phyloP scores from a whole-genome alignment of 1,140 invertebrate genomes.

The Limonius californicus region DNA sequence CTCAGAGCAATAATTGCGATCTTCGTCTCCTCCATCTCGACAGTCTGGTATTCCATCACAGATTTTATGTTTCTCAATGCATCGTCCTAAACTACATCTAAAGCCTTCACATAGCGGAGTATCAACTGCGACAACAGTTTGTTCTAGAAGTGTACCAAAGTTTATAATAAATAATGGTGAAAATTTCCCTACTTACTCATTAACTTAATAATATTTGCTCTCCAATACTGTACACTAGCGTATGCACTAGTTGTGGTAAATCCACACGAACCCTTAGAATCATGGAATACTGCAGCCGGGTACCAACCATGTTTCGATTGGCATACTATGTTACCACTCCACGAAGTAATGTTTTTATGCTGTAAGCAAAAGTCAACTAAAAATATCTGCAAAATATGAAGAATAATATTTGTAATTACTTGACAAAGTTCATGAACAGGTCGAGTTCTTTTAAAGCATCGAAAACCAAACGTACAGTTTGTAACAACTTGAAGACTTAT shows the following conservation, averaged over 20 bases:
- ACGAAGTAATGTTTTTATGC: slow-evolving; percentile 35
- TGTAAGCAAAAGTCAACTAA: too few species aligned
- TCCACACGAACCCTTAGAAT: slow-evolving; percentile 51
- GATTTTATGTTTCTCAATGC: slow-evolving; percentile 57
- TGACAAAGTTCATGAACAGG: neutral
- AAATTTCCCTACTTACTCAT: slow-evolving; percentile 24
- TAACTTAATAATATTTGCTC: slow-evolving; percentile 26
- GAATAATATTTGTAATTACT: slow-evolving; percentile 1
- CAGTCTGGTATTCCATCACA: slow-evolving; percentile 73
- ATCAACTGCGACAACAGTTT: neutral
- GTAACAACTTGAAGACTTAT: slow-evolving; percentile 44
- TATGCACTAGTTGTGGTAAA: slow-evolving; percentile 40
- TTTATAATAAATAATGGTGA: neutral
- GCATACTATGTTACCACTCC: slow-evolving; percentile 60
- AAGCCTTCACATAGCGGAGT: slow-evolving; percentile 53
- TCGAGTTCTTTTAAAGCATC: slow-evolving; percentile 50
- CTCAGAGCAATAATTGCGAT: slow-evolving; percentile 18
- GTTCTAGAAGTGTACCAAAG: slow-evolving; percentile 4
- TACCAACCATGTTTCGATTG: slow-evolving; percentile 57
- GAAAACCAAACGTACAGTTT: slow-evolving; percentile 50
- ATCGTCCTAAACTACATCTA: slow-evolving; percentile 68
- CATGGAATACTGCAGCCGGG: slow-evolving; percentile 56
- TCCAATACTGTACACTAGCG: slow-evolving; percentile 30
- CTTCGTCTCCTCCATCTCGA: slow-evolving; percentile 63
- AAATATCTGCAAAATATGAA: too few species aligned